These are phyloP conservation scores for Hemicordylus capensis DNA, from an alignment of 2,113 vertebrate species.

Conservation along the genomic window DNA sequence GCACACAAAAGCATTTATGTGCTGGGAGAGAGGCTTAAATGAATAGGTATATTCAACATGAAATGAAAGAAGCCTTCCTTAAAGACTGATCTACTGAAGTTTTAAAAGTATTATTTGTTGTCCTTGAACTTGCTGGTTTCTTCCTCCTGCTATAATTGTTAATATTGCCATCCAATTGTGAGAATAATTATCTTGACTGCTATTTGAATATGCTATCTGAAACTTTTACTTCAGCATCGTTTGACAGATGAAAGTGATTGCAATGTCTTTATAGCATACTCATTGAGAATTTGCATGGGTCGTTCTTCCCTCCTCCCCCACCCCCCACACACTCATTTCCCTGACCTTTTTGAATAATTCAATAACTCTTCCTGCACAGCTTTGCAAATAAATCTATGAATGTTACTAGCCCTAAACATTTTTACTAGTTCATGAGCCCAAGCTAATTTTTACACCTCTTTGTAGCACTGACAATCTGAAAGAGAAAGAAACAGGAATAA, in stretches of 20 bases:
- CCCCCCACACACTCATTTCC: constrained; percentile 29
- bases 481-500: not conserved
- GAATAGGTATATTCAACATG: constrained; percentile 43
- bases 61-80: constrained; percentile 44
- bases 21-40: constrained; percentile 48
- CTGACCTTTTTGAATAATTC: not conserved
- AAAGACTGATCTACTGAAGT: constrained; percentile 14
- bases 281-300: constrained; percentile 15
- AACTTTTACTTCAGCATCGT: constrained; percentile 21
- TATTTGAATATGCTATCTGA: constrained; percentile 31
- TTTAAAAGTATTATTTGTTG: constrained; percentile 25
- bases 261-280: constrained; percentile 16
- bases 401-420: not conserved
- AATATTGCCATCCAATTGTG: constrained; percentile 5
- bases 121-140: constrained; percentile 19
- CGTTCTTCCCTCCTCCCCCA: constrained; percentile 30
- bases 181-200: constrained; percentile 53
- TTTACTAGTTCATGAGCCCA: not conserved
- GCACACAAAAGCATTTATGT: constrained; percentile 33
- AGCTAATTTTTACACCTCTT: not conserved
- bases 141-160: constrained; percentile 29
- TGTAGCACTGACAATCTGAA: not conserved
- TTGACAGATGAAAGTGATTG: constrained; percentile 29
- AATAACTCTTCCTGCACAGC: not conserved
- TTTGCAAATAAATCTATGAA: not conserved